Evolutionary conservation across 2,797 vertebrate genomes (phyloP).

Genomic region (Fratercula arctica): DNA sequence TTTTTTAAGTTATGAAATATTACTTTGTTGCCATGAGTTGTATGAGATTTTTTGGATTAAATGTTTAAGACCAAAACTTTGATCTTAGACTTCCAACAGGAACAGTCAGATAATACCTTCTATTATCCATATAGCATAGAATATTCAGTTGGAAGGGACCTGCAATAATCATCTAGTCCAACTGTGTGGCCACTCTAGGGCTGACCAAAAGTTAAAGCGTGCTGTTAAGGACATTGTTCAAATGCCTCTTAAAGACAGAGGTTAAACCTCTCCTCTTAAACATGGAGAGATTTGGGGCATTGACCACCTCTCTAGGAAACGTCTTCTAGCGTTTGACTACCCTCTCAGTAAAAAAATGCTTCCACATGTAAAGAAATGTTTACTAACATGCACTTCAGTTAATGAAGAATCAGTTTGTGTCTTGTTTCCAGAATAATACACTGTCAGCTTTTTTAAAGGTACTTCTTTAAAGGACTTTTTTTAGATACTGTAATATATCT

Average conservation of each 20-base stretch:
- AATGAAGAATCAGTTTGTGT: neutral
- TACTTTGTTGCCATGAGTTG: neutral
- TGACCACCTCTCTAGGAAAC: neutral
- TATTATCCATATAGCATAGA: neutral
- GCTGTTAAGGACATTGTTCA: neutral
- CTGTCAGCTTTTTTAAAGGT: neutral
- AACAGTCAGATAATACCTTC: neutral
- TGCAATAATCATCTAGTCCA: fast-evolving
- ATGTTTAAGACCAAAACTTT: neutral
- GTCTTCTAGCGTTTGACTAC: neutral
- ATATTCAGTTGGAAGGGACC: neutral
- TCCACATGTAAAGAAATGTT: neutral
- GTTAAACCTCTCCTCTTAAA: neutral
- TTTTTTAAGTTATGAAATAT: neutral
- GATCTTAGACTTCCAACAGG: neutral
- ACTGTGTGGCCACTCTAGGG: neutral
- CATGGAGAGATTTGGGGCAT: neutral
- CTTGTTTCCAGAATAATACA: neutral
- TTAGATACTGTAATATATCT: neutral
- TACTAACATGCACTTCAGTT: neutral
- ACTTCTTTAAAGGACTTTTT: neutral
- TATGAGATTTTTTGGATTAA: neutral
- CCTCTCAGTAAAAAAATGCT: neutral
- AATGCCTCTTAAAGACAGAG: neutral
- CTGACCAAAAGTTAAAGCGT: neutral